Conservation (phyloP, 2,888 invertebrate species). For the Cephus spinipes region DNA sequence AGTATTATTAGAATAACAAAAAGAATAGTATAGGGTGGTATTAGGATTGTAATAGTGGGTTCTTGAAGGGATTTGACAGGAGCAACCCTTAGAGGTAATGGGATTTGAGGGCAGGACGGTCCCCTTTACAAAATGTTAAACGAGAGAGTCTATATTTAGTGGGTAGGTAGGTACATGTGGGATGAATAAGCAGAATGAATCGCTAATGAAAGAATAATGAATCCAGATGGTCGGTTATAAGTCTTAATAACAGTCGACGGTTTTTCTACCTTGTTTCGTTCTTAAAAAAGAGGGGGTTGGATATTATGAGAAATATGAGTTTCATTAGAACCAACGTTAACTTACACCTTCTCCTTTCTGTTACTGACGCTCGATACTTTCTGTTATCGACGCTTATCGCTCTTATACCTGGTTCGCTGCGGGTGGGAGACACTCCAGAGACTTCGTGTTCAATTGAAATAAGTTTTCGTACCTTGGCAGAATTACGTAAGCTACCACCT, state of each 20-base stretch:
- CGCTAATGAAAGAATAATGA: constrained; percentile 24
- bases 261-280: background rate
- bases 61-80: background rate
- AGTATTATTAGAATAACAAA: no score
- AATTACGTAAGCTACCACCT: no score
- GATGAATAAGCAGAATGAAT: constrained; percentile 7
- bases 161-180: background rate
- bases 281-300: constrained; percentile 1
- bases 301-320: constrained; percentile 24
- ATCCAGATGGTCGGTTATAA: constrained; percentile 24
- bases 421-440: constrained; percentile 4
- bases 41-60: background rate
- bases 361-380: background rate
- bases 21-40: no score
- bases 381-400: constrained; percentile 13
- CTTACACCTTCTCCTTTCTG: background rate
- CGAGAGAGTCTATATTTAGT: background rate
- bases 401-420: background rate
- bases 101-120: no score
- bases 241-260: constrained; percentile 16
- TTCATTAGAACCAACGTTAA: constrained; percentile 15
- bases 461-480: no score
- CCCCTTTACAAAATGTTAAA: background rate
- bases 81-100: background rate
- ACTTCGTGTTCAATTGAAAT: background rate